Conservation (phyloP, 2,888 invertebrate species). For the Bombyx huttoni region DNA sequence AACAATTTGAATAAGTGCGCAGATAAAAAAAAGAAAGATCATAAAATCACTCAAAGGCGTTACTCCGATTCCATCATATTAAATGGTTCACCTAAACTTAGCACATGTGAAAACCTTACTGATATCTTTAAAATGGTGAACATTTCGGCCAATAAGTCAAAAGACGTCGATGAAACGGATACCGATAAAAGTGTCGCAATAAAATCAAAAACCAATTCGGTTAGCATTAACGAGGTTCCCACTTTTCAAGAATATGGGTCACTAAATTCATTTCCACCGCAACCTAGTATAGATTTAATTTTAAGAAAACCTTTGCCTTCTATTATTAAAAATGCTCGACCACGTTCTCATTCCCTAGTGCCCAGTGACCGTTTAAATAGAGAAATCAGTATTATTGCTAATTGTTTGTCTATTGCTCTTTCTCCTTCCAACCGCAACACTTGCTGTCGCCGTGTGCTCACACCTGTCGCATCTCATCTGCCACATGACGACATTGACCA, state of each 20-base stretch:
- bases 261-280: slow-evolving; percentile 37
- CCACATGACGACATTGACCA: slow-evolving; percentile 41
- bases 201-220: slow-evolving; percentile 37
- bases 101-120: slow-evolving; percentile 27
- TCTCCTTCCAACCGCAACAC: slow-evolving; percentile 71
- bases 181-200: neutral
- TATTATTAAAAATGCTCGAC: slow-evolving; percentile 46
- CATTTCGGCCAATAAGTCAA: slow-evolving; percentile 15
- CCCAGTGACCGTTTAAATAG: slow-evolving; percentile 43
- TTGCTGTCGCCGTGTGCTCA: slow-evolving; percentile 55
- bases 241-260: slow-evolving; percentile 65
- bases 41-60: slow-evolving; percentile 14
- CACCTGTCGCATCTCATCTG: slow-evolving; percentile 51
- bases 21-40: neutral
- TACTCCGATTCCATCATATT: slow-evolving; percentile 36
- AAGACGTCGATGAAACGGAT: slow-evolving; percentile 4
- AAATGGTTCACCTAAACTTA: slow-evolving; percentile 18
- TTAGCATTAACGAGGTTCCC: slow-evolving; percentile 67
- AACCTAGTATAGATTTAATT: slow-evolving; percentile 36
- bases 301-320: slow-evolving; percentile 40
- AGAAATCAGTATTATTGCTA: slow-evolving; percentile 68
- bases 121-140: slow-evolving; percentile 42
- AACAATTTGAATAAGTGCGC: neutral
- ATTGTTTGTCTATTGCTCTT: slow-evolving; percentile 70
- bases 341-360: slow-evolving; percentile 45